Conservation (phyloP, 2,113 vertebrate genomes). For the Eptesicus fuscus region DNA sequence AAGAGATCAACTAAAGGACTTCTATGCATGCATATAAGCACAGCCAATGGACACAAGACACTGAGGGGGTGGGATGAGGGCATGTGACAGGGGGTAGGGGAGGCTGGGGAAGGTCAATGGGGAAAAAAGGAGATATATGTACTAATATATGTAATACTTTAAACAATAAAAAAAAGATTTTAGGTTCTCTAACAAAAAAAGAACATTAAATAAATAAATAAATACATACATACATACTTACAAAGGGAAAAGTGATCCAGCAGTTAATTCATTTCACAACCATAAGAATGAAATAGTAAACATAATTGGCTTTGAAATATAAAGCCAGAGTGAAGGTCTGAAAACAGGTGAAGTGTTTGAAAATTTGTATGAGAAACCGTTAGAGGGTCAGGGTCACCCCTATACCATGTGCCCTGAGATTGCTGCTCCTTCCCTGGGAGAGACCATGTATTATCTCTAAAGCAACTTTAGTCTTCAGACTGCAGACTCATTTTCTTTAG, state of each 20-base stretch:
- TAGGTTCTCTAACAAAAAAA: no score
- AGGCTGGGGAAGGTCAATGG: no score
- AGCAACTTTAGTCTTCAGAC: neutral
- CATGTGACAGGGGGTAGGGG: no score
- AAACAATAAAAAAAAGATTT: no score
- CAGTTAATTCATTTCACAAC: neutral
- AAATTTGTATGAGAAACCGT: neutral
- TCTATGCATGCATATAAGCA: no score
- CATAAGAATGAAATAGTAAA: neutral
- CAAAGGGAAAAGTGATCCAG: neutral
- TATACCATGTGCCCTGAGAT: neutral
- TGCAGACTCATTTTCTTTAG: neutral
- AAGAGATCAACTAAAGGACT: no score
- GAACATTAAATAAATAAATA: no score
- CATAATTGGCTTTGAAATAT: neutral
- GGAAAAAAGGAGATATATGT: no score
- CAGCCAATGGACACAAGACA: no score
- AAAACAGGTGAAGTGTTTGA: neutral
- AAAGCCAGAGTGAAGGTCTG: neutral
- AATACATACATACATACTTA: neutral
- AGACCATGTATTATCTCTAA: neutral
- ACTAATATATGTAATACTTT: no score
- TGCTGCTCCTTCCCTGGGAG: neutral
- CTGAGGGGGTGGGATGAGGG: no score
- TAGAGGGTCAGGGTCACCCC: neutral